Evolutionary conservation across 2,113 vertebrate genomes (phyloP), one percentile per base, ranked within the genome.

Genomic region (Pavo muticus): DNA sequence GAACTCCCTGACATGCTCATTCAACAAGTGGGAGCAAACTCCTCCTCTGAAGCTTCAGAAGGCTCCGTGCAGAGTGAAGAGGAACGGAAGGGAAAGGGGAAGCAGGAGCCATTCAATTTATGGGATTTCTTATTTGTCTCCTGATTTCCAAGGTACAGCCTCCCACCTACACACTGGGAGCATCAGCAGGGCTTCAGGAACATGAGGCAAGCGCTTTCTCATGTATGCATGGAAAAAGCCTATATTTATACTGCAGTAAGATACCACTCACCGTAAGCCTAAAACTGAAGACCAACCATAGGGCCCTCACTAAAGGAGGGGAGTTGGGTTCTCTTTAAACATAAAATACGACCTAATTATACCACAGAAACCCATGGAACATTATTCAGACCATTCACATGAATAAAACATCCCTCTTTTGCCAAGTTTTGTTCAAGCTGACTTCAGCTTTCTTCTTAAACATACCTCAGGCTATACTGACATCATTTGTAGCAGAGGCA

Each of bases 361-460:
- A 96, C 91, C 94, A 96, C 32, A 7, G 88, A 94, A 97, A 96
- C 86, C 82, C 87, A 54, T 93, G 87, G 96, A 91, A 94, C 84
- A 85, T 92, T 96, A 93, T 94, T 96, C 90, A 96, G 95, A 92
- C 93, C 73, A 85, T 92, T 90, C 80, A 93, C 83, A 79, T 81
- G 95, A 94, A 94, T 94, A 95, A 96, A 96, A 95, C 77, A 95
- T 81, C 68, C 61, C 72, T 48, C 84, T 87, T 93, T 60, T 65
- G 94, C 96, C 96, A 96, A 96, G 89, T 96, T 97, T 91, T 91
- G 84, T 92, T 96, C 91, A 79, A 95, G 92, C 84, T 97, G 96
- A 97, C 94, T 96, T 97, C 95, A 96, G 86, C 86, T 85, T 94
- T 96, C 86, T 96, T 74, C 93, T 96, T 96, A 97, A 96, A 96